phyloP scores from a whole-genome alignment of 2,888 invertebrate species.

The Drosophila mimica region DNA sequence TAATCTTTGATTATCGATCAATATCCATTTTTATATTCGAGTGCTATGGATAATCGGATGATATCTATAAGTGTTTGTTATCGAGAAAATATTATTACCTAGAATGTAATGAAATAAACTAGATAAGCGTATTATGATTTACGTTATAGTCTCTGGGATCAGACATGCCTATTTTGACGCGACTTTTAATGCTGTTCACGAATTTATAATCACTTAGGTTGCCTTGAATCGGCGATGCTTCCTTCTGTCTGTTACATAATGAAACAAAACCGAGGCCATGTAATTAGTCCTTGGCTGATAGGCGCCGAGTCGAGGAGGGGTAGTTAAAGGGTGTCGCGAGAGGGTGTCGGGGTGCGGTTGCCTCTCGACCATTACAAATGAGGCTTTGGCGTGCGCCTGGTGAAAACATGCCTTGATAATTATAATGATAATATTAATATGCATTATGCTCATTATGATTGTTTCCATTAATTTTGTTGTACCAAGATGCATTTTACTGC shows the following conservation, averaged over 20 bases:
- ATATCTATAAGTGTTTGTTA: background rate
- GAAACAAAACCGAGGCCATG: conserved; percentile 23
- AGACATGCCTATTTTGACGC: background rate
- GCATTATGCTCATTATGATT: conserved; percentile 41
- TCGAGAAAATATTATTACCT: background rate
- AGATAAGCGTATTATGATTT: background rate
- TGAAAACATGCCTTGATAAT: conserved; percentile 31
- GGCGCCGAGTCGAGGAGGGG: background rate
- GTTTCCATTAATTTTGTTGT: conserved; percentile 37
- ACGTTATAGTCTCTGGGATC: background rate
- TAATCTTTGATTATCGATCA: background rate
- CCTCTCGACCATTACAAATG: conserved; percentile 76
- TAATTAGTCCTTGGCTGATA: conserved; percentile 49
- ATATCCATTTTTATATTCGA: background rate
- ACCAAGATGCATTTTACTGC: conserved; percentile 29
- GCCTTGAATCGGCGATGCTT: background rate
- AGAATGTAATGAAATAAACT: background rate
- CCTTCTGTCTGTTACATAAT: background rate
- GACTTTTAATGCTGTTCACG: background rate
- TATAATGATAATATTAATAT: conserved; percentile 31
- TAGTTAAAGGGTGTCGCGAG: background rate
- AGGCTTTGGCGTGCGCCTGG: conserved; percentile 75
- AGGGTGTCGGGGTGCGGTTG: conserved; percentile 1
- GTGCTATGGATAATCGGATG: background rate
- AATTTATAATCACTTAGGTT: background rate